Evolutionary conservation across 2,797 vertebrate species (phyloP), one percentile per base, ranked within the genome.

Genomic region (Lerista edwardsae): DNA sequence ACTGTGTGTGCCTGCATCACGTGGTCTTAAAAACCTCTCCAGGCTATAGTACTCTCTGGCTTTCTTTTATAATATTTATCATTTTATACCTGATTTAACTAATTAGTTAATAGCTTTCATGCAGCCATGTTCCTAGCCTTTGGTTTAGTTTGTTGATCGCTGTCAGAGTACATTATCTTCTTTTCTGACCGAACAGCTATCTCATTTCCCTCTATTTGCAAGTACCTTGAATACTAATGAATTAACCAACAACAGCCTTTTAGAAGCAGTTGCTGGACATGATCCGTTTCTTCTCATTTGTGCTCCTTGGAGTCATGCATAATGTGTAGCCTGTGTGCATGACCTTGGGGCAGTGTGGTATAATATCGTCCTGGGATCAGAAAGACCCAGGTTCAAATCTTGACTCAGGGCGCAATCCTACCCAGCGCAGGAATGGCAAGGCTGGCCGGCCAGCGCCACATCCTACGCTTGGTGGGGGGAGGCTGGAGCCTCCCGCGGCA

Each of bases 11-110:
- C 25, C 12, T 77, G 29, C n/a, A 81, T 2, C 31, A 69, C 25
- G 27, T 79, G 71, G 39, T 15, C 29, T 39, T 31, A 9, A 1
- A 88, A 85, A 85, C 41, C 31, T 47, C 8, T 36, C 9, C 41
- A 75, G 19, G 75, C 36, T 87, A 15, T 25, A 31, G 25, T 4
- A 71, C 2, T 71, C 84, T 79, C 64, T 57, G 86, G 2, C 75
- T 89, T 91, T 75, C 29, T 10, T 83, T 87, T 83, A 3, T 64
- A 79, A 44, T 11, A 62, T n/a, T 85, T 89, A 62, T 80, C 89
- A 84, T 0, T 1, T 88, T 82, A 74, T 75, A 87, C 1, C 27
- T 89, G 61, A 6, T 68, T 84, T 71, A 41, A 39, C 76, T 87
- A 83, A 89, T 80, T 85, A 77, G 83, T 34, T 84, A 74, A 55